A percentile compares a stretch with the other conserved stretches of the same genome.
Conservation (phyloP, 2,113 vertebrate species). For the human region DNA sequence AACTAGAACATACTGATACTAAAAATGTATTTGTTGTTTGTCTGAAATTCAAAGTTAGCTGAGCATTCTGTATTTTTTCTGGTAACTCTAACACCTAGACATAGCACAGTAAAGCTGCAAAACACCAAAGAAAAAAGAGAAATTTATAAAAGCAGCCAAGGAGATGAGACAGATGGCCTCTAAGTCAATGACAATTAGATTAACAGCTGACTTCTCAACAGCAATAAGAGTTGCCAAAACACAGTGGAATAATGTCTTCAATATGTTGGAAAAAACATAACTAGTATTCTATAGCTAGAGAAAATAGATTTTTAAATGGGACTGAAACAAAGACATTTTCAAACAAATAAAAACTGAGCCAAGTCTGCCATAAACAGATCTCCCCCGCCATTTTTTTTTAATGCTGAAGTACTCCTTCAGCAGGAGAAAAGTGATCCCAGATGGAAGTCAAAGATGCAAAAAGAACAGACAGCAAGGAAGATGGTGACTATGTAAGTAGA, state of each 20-base stretch:
- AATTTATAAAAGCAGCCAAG: not conserved
- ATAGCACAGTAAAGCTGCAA: not conserved
- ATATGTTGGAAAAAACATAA: not conserved
- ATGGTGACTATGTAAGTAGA: not conserved
- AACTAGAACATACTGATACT: not conserved
- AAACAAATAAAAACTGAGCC: constrained; percentile 15
- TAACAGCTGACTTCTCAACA: not conserved
- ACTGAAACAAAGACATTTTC: constrained; percentile 1
- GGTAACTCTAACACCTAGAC: not conserved
- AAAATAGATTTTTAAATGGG: constrained; percentile 5
- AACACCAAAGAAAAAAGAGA: not conserved
- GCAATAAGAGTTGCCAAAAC: not conserved
- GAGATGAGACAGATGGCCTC: not conserved
- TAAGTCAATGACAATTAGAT: not conserved
- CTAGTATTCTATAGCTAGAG: not conserved
- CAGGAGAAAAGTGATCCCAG: not conserved
- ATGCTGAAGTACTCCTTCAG: not conserved
- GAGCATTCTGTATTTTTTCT: not conserved
- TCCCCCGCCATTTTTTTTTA: not conserved
- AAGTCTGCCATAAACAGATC: not conserved
- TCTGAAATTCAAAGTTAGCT: constrained; percentile 16
- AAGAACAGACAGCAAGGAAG: not conserved
- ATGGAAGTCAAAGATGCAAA: not conserved
- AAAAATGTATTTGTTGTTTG: constrained; percentile 13
- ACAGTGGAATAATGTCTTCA: not conserved